A percentile compares a stretch with the other conserved stretches of the same genome.
phyloP scores from a whole-genome alignment of 2,888 invertebrate species.

The Pimpla rufipes region DNA sequence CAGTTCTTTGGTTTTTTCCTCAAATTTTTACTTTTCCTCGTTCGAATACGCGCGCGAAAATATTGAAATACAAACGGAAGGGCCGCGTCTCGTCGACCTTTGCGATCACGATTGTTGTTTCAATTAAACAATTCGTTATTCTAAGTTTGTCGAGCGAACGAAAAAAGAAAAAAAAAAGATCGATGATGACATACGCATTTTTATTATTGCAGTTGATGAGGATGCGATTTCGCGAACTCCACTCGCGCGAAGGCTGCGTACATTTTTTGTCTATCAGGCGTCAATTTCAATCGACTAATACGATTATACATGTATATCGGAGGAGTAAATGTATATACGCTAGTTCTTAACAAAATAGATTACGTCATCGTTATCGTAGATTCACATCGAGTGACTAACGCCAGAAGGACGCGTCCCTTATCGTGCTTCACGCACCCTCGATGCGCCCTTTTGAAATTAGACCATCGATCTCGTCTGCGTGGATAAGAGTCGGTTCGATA shows the following conservation, averaged over 20 bases:
- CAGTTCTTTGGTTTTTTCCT: slow-evolving; percentile 41
- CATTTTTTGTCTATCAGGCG: slow-evolving; percentile 9
- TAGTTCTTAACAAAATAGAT: slow-evolving; percentile 33
- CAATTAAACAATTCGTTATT: slow-evolving; percentile 5
- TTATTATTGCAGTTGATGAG: slow-evolving; percentile 57
- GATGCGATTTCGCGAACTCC: slow-evolving; percentile 48
- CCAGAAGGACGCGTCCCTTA: background rate
- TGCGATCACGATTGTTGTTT: slow-evolving; percentile 12
- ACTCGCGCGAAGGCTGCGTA: slow-evolving; percentile 20
- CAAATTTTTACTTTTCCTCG: slow-evolving; percentile 16
- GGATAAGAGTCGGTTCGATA: slow-evolving; percentile 20
- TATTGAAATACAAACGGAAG: slow-evolving; percentile 35
- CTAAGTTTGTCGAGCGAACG: slow-evolving; percentile 7
- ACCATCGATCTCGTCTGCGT: slow-evolving; percentile 4
- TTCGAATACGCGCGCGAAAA: background rate
- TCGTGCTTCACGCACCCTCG: background rate
- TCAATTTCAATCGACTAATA: slow-evolving; percentile 30
- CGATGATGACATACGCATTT: slow-evolving; percentile 1
- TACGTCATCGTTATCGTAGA: slow-evolving; percentile 14
- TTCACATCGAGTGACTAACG: slow-evolving; percentile 14
- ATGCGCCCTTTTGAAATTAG: slow-evolving; percentile 15
- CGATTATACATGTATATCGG: slow-evolving; percentile 13
- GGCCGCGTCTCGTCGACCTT: slow-evolving; percentile 12
- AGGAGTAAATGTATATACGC: slow-evolving; percentile 28
- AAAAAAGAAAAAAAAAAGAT: too few species aligned